Conservation (phyloP, 64 coral and sea anemone genomes). For the Porites lutea region DNA sequence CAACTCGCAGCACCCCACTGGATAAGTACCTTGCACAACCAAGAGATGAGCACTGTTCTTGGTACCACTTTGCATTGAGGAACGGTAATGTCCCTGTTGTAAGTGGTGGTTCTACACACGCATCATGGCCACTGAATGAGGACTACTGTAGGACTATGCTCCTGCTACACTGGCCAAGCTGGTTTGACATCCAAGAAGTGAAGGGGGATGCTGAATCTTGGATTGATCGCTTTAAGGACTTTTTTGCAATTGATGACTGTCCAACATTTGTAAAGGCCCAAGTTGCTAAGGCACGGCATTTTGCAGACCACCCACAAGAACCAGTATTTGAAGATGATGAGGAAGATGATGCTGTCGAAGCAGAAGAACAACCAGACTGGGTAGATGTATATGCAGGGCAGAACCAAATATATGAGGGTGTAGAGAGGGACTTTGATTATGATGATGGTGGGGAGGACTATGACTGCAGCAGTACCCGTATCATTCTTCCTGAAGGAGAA, state of each 20-base stretch:
- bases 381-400: conserved; percentile 26
- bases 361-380: not conserved
- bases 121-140: not conserved
- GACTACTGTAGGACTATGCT: not conserved
- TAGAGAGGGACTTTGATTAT: not conserved
- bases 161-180: not conserved
- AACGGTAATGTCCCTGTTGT: conserved; percentile 10
- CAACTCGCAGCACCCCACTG: not conserved
- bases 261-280: conserved; percentile 4
- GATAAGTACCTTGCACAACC: conserved; percentile 32
- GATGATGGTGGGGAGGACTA: not conserved
- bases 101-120: conserved; percentile 55
- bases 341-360: not conserved
- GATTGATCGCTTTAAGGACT: not conserved
- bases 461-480: conserved; percentile 24
- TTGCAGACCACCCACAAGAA: not conserved
- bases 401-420: conserved; percentile 12
- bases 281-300: not conserved
- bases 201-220: not conserved
- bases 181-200: not conserved
- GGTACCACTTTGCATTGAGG: not conserved
- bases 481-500: not conserved
- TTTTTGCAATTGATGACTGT: not conserved
- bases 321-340: not conserved
- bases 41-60: not conserved